These are phyloP conservation scores for Nasua narica DNA, from an alignment of 2,797 vertebrate species.

Conservation along the genomic window DNA sequence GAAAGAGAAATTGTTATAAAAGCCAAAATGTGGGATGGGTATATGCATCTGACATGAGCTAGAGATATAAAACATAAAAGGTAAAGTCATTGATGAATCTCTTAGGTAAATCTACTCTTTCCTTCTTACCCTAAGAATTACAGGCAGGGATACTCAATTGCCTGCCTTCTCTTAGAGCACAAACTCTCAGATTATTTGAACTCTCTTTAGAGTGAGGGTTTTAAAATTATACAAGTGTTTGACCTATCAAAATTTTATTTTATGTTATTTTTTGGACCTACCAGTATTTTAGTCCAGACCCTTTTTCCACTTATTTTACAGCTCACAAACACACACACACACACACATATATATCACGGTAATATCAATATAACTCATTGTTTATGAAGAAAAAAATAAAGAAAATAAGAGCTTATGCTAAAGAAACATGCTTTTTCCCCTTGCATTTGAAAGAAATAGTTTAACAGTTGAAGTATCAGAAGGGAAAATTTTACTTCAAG, in stretches of 20 bases:
- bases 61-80: neutral
- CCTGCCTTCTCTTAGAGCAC: neutral
- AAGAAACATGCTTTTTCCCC: neutral
- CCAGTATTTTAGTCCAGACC: neutral
- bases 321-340: neutral
- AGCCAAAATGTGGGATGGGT: neutral
- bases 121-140: neutral
- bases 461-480: neutral
- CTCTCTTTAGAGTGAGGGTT: neutral
- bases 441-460: neutral
- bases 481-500: neutral
- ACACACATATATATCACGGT: neutral
- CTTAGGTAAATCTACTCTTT: neutral
- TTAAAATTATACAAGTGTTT: neutral
- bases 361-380: neutral
- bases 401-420: neutral
- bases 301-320: conserved; percentile 4
- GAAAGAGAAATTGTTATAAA: neutral
- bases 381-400: neutral
- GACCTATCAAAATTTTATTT: neutral
- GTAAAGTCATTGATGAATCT: neutral
- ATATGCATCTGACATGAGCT: neutral
- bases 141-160: neutral
- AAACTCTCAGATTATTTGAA: neutral
- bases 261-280: neutral